phyloP scores from a whole-genome alignment of 2,113 vertebrate species.

The Mustelus asterias region DNA sequence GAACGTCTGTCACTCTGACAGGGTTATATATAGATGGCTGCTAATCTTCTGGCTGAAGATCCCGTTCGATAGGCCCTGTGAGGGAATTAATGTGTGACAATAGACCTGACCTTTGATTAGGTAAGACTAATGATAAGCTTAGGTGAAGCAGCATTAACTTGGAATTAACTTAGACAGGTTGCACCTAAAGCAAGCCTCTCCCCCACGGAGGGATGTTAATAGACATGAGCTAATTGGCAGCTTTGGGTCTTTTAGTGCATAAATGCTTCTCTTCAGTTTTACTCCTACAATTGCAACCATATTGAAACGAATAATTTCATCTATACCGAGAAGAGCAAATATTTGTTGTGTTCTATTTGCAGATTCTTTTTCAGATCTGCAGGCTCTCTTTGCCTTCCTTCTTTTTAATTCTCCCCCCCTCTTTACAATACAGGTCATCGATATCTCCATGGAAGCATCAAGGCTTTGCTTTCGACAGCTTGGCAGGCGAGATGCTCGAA shows the following conservation, averaged over 20 bases:
- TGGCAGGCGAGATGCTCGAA: neutral
- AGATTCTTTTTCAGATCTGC: neutral
- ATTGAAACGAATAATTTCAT: neutral
- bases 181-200: neutral
- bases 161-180: neutral
- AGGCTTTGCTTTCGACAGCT: neutral
- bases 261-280: neutral
- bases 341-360: neutral
- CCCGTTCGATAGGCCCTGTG: neutral
- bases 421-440: neutral
- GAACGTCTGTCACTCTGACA: neutral
- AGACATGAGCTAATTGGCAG: neutral
- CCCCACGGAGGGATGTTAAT: neutral
- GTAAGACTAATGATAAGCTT: neutral
- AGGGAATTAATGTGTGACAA: neutral
- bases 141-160: neutral
- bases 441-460: constrained; percentile 2
- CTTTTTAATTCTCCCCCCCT: neutral
- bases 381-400: neutral
- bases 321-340: neutral
- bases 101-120: neutral
- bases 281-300: neutral
- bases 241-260: neutral
- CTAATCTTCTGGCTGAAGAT: neutral
- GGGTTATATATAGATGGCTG: neutral